Conservation (phyloP, 2,888 invertebrate species). For the Mesorhabditis sp. region DNA sequence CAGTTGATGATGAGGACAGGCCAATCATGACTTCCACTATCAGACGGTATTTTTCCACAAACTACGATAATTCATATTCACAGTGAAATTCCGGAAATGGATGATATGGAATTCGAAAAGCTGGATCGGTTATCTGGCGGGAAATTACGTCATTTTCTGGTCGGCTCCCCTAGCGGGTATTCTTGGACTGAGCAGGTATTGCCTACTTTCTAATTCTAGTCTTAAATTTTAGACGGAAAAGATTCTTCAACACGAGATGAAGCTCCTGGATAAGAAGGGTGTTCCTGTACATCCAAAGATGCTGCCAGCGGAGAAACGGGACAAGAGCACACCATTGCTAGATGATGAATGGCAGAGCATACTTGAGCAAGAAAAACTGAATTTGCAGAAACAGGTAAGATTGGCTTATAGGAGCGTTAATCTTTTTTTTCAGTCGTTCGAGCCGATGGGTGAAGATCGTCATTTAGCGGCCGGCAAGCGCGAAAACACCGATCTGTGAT, state of each 20-base stretch:
- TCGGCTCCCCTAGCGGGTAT: conserved; percentile 57
- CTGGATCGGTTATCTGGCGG: conserved; percentile 50
- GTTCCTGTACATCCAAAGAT: conserved; percentile 48
- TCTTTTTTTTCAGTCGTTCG: no score
- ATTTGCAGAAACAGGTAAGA: neutral
- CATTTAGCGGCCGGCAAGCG: no score
- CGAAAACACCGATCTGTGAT: no score
- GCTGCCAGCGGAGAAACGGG: conserved; percentile 44
- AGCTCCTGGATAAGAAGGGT: conserved; percentile 29
- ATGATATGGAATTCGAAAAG: conserved; percentile 47
- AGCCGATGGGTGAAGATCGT: no score
- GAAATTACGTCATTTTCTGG: conserved; percentile 52
- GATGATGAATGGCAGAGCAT: conserved; percentile 2
- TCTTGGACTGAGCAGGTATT: conserved; percentile 52
- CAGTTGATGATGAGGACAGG: conserved; percentile 51
- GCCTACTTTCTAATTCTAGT: neutral
- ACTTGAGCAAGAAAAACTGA: neutral
- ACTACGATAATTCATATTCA: neutral
- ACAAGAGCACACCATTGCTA: neutral
- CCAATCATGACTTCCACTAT: conserved; percentile 51
- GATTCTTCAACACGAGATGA: conserved; percentile 45
- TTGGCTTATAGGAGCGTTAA: neutral
- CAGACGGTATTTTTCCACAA: conserved; percentile 22
- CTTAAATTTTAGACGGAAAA: conserved; percentile 39
- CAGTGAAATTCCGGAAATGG: conserved; percentile 52